Conservation (phyloP, 2,888 invertebrate species). For the Parochlus steinenii region DNA sequence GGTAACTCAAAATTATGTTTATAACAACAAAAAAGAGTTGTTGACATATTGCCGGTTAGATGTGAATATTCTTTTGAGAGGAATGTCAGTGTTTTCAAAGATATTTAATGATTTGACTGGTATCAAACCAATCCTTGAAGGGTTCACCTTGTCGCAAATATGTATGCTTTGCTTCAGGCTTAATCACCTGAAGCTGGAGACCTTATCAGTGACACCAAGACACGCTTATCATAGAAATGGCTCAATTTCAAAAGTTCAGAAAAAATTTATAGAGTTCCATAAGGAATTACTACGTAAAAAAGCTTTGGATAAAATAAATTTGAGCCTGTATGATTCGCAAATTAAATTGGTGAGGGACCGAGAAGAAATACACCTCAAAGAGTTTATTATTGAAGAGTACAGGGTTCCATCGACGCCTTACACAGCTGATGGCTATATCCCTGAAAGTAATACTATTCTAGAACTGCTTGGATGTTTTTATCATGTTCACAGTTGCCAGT, state of each 20-base stretch:
- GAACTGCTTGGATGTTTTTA: background rate
- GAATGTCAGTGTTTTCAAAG: background rate
- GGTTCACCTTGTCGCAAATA: background rate
- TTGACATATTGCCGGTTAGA: background rate
- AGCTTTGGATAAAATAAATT: too few species aligned
- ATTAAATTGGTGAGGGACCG: too few species aligned
- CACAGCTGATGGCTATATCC: background rate
- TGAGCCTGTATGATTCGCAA: too few species aligned
- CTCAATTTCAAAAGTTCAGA: background rate
- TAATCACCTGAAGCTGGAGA: background rate
- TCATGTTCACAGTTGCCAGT: background rate
- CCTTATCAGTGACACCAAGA: background rate
- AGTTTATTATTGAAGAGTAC: too few species aligned
- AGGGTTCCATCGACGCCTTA: too few species aligned
- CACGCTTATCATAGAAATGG: background rate
- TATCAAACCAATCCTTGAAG: background rate
- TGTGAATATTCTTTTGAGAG: background rate
- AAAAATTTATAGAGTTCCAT: background rate
- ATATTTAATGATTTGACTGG: background rate
- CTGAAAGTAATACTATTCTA: background rate
- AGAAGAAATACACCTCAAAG: too few species aligned
- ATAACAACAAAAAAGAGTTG: background rate
- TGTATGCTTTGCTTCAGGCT: background rate
- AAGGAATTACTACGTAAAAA: background rate
- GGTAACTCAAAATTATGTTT: background rate